These are phyloP conservation scores for Heterotilapia buettikoferi DNA, from an alignment of 2,113 vertebrate genomes.

Conservation along the genomic window DNA sequence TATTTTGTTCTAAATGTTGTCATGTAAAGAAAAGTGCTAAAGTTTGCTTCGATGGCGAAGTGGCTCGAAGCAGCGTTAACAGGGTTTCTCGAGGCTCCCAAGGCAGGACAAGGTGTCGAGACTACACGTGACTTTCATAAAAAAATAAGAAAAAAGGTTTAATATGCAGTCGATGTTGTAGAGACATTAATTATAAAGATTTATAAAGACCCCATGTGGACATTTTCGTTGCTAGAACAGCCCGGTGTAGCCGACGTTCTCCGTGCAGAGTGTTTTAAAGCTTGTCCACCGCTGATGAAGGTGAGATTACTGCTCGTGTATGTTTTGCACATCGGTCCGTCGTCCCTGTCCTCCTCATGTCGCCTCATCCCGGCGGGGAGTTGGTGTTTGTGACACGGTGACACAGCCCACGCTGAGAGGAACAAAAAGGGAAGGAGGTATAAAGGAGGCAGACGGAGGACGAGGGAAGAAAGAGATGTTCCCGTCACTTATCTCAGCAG, in stretches of 20 bases:
- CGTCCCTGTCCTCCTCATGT: background rate
- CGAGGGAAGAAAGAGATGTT: slow-evolving; percentile 10
- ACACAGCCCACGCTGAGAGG: slow-evolving; percentile 22
- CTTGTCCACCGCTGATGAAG: background rate
- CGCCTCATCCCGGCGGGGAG: background rate
- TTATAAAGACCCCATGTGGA: background rate
- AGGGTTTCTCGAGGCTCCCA: background rate
- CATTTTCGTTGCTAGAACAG: background rate
- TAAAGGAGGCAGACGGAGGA: background rate
- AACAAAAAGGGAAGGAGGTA: background rate
- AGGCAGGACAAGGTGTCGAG: background rate
- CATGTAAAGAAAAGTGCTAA: background rate
- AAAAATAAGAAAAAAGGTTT: background rate
- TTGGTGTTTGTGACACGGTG: slow-evolving; percentile 43
- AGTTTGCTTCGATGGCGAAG: rapidly evolving
- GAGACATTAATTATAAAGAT: background rate
- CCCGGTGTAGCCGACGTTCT: background rate
- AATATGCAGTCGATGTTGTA: background rate
- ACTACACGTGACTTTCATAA: background rate
- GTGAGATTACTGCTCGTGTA: background rate
- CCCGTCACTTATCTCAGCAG: slow-evolving; percentile 56
- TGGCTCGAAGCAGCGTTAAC: background rate
- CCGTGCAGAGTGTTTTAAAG: background rate
- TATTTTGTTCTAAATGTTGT: background rate
- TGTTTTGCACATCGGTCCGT: background rate